Conservation (phyloP, 1,140 invertebrate species). For the Metaphire vulgaris region DNA sequence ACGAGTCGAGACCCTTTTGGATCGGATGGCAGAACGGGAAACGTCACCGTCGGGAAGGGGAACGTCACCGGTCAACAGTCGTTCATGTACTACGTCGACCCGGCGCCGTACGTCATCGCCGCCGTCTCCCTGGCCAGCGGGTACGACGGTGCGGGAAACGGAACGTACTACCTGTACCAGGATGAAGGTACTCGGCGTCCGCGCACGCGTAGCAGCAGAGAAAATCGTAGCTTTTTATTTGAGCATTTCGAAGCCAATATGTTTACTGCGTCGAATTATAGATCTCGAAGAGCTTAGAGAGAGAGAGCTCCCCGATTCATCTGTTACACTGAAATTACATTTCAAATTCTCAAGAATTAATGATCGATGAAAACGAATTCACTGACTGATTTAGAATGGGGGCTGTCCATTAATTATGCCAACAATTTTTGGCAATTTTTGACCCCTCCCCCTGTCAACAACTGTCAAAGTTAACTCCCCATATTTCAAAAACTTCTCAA, state of each 20-base stretch:
- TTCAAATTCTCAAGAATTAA: neutral
- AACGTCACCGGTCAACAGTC: neutral
- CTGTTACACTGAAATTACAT: neutral
- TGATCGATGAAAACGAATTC: neutral
- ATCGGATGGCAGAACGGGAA: slow-evolving; percentile 14
- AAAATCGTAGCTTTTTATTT: neutral
- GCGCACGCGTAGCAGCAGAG: neutral
- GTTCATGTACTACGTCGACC: neutral
- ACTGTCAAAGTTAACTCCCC: too few relatives aligned
- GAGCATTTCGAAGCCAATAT: neutral
- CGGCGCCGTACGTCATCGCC: neutral
- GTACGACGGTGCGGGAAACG: neutral
- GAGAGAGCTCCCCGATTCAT: neutral
- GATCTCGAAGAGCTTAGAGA: too few relatives aligned
- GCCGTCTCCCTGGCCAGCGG: slow-evolving; percentile 6
- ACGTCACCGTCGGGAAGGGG: slow-evolving; percentile 3
- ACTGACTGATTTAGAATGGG: too few relatives aligned
- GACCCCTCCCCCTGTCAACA: too few relatives aligned
- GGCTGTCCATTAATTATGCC: too few relatives aligned
- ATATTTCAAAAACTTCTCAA: too few relatives aligned
- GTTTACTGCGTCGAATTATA: neutral
- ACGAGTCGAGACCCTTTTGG: slow-evolving; percentile 17
- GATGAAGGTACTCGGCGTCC: neutral
- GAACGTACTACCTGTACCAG: neutral
- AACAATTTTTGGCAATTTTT: too few relatives aligned